These are phyloP conservation scores for Neotoma lepida DNA, from an alignment of 2,113 vertebrate species.

Conservation along the genomic window DNA sequence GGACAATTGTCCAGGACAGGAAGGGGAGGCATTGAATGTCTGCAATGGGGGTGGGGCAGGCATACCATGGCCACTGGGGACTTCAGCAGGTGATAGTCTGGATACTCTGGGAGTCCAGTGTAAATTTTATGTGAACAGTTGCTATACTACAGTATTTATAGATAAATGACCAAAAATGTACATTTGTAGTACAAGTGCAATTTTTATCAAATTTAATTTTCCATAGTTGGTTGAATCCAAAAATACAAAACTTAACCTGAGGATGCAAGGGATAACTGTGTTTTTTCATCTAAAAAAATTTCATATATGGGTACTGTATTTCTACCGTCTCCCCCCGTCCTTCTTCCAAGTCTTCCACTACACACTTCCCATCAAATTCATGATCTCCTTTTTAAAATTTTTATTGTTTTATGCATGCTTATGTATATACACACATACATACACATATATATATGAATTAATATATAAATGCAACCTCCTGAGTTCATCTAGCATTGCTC, in stretches of 20 bases:
- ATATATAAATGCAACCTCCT: not conserved
- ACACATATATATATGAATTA: not conserved
- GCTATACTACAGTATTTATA: not conserved
- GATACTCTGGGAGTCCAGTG: too few species aligned
- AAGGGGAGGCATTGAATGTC: not conserved
- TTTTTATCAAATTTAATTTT: not conserved
- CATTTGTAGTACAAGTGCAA: not conserved
- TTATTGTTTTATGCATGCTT: not conserved
- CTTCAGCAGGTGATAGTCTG: not conserved
- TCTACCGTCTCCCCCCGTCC: not conserved
- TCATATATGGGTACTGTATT: not conserved
- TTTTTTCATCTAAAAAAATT: not conserved
- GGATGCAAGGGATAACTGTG: not conserved
- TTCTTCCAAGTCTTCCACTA: not conserved
- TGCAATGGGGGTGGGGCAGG: rapidly evolving
- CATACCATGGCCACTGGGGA: slow-evolving; percentile 15
- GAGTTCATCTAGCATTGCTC: not conserved
- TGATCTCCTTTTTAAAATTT: not conserved
- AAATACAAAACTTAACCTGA: not conserved
- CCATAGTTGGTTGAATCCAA: not conserved
- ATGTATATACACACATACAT: not conserved
- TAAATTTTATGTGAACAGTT: not conserved
- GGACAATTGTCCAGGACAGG: rapidly evolving
- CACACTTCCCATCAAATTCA: not conserved
- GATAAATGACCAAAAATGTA: not conserved